Conservation (phyloP, 2,888 invertebrate genomes). For the Dolichomitus sp. region DNA sequence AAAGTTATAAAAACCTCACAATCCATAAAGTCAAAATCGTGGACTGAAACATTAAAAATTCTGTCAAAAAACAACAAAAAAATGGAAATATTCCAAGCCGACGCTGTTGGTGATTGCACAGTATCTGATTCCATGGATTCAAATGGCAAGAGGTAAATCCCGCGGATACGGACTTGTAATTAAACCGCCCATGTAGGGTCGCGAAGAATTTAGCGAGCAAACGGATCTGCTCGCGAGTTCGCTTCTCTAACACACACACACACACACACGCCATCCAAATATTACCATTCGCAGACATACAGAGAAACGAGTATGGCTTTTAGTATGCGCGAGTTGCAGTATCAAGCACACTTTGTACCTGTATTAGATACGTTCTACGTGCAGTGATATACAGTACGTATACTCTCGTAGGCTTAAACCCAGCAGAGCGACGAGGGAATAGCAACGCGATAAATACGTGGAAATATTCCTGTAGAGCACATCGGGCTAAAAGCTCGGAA, state of each 20-base stretch:
- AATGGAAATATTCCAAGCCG: not conserved
- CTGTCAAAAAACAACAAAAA: not conserved
- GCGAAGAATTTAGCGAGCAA: conserved; percentile 16
- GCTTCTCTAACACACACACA: not conserved
- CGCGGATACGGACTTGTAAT: conserved; percentile 25
- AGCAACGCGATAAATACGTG: conserved; percentile 52
- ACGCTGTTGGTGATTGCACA: not conserved
- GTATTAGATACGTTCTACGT: conserved; percentile 8
- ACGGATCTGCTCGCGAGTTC: conserved; percentile 9
- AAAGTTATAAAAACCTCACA: not conserved
- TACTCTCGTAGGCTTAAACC: conserved; percentile 23
- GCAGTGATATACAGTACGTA: not conserved
- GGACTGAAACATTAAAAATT: not conserved
- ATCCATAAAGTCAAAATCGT: not conserved
- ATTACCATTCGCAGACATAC: conserved; percentile 11
- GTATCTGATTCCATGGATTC: conserved; percentile 24
- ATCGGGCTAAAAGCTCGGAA: conserved; percentile 61
- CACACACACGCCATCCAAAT: not conserved
- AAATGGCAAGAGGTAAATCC: conserved; percentile 26
- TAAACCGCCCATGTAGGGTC: conserved; percentile 40
- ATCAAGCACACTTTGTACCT: conserved; percentile 6
- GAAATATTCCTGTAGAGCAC: conserved; percentile 50
- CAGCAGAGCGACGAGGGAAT: conserved; percentile 21
- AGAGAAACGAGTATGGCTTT: not conserved
- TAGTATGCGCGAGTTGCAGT: not conserved